These are phyloP conservation scores for Scomber scombrus DNA, from an alignment of 2,113 vertebrate species.

Conservation along the genomic window DNA sequence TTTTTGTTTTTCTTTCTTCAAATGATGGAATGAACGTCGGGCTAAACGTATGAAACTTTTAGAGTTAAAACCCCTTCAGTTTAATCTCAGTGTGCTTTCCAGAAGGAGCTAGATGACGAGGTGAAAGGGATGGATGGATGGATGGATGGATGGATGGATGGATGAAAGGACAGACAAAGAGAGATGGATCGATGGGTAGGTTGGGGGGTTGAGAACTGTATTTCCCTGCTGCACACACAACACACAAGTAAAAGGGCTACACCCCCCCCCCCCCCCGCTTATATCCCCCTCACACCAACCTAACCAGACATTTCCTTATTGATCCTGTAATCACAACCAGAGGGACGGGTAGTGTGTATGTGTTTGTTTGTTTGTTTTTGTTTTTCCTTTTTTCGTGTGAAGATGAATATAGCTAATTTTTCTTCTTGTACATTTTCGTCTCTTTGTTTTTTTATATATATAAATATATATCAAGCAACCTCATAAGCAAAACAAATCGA, in stretches of 20 bases:
- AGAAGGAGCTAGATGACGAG: conserved; percentile 4
- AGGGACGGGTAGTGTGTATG: conserved; percentile 10
- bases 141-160: not conserved
- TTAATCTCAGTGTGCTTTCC: not conserved
- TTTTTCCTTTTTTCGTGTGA: conserved; percentile 19
- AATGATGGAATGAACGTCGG: not conserved
- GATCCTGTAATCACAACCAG: conserved; percentile 5
- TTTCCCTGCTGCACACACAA: conserved; percentile 53
- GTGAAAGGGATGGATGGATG: conserved; percentile 8
- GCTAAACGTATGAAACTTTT: not conserved
- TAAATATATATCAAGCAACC: conserved; percentile 76
- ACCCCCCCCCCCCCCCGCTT: not conserved
- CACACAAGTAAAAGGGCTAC: conserved; percentile 54
- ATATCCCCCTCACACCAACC: conserved; percentile 70
- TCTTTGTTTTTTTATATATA: conserved; percentile 24
- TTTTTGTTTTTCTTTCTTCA: not conserved
- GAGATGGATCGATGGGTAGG: not conserved
- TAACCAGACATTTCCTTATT: conserved; percentile 41
- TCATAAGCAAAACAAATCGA: conserved; percentile 77
- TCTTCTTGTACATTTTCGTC: conserved; percentile 63
- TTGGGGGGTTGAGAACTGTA: conserved; percentile 22
- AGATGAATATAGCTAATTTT: conserved; percentile 46
- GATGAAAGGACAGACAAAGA: not conserved
- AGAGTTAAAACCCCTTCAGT: not conserved
- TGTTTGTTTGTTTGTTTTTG: not conserved